Evolutionary conservation across 2,888 invertebrate species (phyloP), one percentile per base, ranked within the genome.

Genomic region (Campoplex nolae): DNA sequence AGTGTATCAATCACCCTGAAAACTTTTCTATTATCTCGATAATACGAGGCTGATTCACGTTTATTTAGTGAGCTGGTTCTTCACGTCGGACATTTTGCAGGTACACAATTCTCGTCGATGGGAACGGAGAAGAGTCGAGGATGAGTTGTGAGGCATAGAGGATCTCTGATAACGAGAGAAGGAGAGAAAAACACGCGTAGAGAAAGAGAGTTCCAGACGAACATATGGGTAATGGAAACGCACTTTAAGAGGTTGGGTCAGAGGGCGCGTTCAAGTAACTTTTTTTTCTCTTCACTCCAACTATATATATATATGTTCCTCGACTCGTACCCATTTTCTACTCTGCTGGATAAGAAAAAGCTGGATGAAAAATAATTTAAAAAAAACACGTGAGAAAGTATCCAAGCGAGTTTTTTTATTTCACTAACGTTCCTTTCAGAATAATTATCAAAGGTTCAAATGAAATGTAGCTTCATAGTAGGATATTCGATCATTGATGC

Each of bases 211-310:
- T 65, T 16, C 51, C 67, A 77, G 83, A 83, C 73, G 80, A 56
- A 42, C 62, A 71, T 28, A 48, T 58, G 56, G 80, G 73, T 86
- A 86, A 86, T 86, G 86, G 83, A 84, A 80, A 32, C 80, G 83
- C 79, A 54, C 76, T 83, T 51, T 75, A 84, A 86, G 76, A 80
- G 76, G 48, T 56, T 48, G 80, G 79, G 83, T 86, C 86, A 86
- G 67, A 84, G 86, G 86, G 80, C 77, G 45, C 68, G 23, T 76
- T 32, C 23, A 16, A 45, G 78, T 56, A 42, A 56, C 54, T 54
- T 79, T 70, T 77, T 77, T 67, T 67, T 38, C 51, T 32, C 68
- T 56, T 32, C 38, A 56, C 54, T 23, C 32, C n/a, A 48, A 54
- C 23, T 67, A 18, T 54, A 18, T 67, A 75, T 67, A 18, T 54